A percentile compares a stretch with the other conserved stretches of the same genome.
Evolutionary conservation across 2,113 vertebrate genomes (phyloP).

Genomic region (Trematomus loennbergii): DNA sequence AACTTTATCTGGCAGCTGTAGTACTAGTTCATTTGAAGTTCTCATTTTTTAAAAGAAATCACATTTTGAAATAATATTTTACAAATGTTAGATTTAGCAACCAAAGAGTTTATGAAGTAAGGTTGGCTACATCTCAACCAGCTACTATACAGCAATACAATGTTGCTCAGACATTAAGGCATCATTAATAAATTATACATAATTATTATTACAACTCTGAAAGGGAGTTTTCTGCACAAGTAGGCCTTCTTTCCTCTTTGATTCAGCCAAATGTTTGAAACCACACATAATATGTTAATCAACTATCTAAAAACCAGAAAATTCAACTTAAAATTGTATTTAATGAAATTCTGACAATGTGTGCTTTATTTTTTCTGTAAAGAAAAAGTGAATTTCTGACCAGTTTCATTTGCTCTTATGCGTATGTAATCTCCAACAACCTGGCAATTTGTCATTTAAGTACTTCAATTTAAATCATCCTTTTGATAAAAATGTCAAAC

Average conservation of each 20-base stretch:
- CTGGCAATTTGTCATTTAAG: not conserved
- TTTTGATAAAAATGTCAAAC: slow-evolving; percentile 55
- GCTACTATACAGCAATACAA: not conserved
- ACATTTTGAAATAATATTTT: not conserved
- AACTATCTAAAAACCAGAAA: not conserved
- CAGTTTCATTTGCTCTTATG: not conserved
- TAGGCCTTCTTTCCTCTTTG: not conserved
- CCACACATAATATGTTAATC: not conserved
- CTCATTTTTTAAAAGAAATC: not conserved
- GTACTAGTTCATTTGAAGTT: not conserved
- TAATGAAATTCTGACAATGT: not conserved
- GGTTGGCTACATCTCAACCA: not conserved
- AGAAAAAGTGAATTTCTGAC: not conserved
- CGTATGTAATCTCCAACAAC: not conserved
- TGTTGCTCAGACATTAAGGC: not conserved
- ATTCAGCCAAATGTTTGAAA: not conserved
- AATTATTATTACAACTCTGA: not conserved
- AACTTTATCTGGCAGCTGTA: not conserved
- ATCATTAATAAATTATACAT: not conserved
- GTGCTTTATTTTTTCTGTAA: not conserved
- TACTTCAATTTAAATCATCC: not conserved
- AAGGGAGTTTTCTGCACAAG: not conserved
- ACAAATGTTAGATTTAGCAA: not conserved
- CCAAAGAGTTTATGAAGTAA: not conserved
- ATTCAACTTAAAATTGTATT: too few relatives aligned